phyloP scores from a whole-genome alignment of 2,113 vertebrate genomes.

The Nothoprocta pentlandii region DNA sequence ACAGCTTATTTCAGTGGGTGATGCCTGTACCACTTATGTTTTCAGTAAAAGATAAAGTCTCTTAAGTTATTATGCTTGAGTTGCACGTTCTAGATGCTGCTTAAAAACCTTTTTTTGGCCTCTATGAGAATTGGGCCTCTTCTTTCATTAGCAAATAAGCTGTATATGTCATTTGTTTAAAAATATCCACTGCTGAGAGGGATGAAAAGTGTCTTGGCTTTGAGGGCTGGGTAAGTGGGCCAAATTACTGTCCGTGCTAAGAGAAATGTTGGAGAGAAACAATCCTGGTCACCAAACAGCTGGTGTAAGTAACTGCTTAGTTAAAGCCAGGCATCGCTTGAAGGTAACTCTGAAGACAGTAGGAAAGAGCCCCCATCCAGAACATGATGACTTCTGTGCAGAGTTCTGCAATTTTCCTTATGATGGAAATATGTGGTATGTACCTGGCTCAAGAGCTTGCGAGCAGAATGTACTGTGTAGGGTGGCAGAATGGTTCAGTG shows the following conservation, averaged over 20 bases:
- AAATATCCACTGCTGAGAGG: background rate
- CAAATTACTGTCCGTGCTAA: accelerated
- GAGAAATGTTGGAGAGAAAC: background rate
- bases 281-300: background rate
- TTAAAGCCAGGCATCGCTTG: background rate
- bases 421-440: background rate
- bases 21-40: background rate
- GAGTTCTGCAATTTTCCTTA: background rate
- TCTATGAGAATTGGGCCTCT: background rate
- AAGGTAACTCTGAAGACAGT: background rate
- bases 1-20: background rate
- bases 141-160: background rate
- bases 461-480: background rate
- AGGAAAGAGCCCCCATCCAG: background rate
- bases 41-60: background rate
- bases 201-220: too few species aligned
- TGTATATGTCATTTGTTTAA: background rate
- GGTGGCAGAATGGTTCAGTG: background rate
- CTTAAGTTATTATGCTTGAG: background rate
- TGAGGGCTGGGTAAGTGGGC: too few species aligned
- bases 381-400: background rate
- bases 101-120: background rate
- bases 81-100: background rate
- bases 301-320: background rate
- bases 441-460: background rate